phyloP scores from a whole-genome alignment of 2,113 vertebrate genomes.

The Archilochus colubris region DNA sequence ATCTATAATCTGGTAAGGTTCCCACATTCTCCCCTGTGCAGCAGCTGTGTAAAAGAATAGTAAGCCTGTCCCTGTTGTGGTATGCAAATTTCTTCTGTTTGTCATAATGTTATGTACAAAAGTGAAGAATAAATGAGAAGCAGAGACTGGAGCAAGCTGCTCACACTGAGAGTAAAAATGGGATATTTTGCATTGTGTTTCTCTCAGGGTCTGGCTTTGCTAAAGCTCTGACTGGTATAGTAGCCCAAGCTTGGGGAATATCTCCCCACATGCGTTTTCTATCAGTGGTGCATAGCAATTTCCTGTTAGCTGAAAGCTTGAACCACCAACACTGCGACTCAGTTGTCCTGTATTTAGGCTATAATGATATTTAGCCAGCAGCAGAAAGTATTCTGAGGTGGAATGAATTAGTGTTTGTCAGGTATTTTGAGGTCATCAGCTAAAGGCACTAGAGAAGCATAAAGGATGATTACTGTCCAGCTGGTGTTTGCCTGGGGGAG shows the following conservation, averaged over 20 bases:
- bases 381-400: neutral
- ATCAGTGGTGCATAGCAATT: neutral
- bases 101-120: neutral
- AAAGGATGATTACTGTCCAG: neutral
- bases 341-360: neutral
- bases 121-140: neutral
- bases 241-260: neutral
- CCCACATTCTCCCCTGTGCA: neutral
- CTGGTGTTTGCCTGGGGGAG: neutral
- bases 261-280: neutral
- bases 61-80: neutral
- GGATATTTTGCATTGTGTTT: neutral
- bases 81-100: conserved; percentile 26
- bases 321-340: neutral
- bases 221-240: neutral
- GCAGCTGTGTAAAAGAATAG: neutral
- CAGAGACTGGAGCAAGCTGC: neutral
- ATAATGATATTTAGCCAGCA: neutral
- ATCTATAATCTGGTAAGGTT: conserved; percentile 33
- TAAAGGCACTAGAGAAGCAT: neutral
- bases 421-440: neutral
- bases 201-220: neutral
- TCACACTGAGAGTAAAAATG: neutral
- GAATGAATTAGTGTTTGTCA: neutral
- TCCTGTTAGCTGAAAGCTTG: neutral